A percentile compares a stretch with the other conserved stretches of the same genome.
These are phyloP conservation scores for Uropetala carovei DNA, from an alignment of 2,888 invertebrate species.

Conservation along the genomic window DNA sequence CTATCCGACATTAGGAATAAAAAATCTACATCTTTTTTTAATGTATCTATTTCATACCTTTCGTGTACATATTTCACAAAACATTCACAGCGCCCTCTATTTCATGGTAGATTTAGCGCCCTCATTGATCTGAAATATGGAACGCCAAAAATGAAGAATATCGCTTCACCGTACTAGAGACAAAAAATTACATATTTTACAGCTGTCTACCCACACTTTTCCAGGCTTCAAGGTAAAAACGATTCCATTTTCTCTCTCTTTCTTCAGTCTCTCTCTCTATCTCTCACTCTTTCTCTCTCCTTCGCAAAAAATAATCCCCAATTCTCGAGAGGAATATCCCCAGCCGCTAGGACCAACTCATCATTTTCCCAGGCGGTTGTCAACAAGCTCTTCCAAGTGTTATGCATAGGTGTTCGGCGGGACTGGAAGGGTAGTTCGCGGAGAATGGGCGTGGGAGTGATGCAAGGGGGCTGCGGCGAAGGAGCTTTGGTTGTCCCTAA, in stretches of 20 bases:
- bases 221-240: neutral
- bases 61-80: too few species aligned
- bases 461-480: constrained; percentile 1
- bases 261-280: too few species aligned
- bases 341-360: neutral
- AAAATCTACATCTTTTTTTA: too few species aligned
- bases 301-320: neutral
- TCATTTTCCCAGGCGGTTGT: neutral
- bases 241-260: neutral
- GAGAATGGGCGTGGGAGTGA: neutral
- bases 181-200: neutral
- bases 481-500: constrained; percentile 44
- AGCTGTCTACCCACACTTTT: neutral
- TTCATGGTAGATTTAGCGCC: too few species aligned
- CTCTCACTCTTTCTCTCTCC: neutral
- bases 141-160: too few species aligned
- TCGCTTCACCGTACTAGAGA: neutral
- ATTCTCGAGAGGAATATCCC: neutral
- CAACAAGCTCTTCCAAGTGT: neutral
- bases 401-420: neutral
- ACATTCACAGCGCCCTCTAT: too few species aligned
- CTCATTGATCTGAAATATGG: too few species aligned
- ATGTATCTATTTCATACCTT: too few species aligned
- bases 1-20: too few species aligned
- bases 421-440: neutral